phyloP scores from a whole-genome alignment of 2,113 vertebrate genomes.

The Aptenodytes forsteri region DNA sequence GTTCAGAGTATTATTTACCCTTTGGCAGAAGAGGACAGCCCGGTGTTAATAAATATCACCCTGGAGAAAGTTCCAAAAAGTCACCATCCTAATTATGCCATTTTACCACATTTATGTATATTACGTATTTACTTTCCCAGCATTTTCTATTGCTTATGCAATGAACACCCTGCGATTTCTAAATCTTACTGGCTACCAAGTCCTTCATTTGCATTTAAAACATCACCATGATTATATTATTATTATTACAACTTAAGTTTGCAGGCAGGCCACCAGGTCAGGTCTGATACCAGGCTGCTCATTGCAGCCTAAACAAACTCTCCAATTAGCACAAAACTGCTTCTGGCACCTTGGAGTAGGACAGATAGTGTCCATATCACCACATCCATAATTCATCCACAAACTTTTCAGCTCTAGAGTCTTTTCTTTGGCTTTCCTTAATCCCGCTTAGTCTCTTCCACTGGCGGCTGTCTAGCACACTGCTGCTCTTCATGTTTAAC shows the following conservation, averaged over 20 bases:
- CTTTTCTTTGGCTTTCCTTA: not conserved
- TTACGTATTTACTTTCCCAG: not conserved
- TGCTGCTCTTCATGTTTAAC: conserved; percentile 10
- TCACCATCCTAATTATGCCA: not conserved
- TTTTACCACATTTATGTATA: not conserved
- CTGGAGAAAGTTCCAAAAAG: not conserved
- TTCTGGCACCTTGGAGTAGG: not conserved
- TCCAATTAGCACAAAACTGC: not conserved
- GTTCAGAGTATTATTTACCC: not conserved
- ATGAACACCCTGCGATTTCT: not conserved
- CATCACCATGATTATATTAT: not conserved
- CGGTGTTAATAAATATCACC: not conserved
- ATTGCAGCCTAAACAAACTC: not conserved
- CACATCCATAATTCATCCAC: not conserved
- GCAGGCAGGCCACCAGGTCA: not conserved
- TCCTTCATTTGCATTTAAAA: not conserved
- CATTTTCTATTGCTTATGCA: not conserved
- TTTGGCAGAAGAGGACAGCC: not conserved
- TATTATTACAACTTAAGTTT: not conserved
- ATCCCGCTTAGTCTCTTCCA: not conserved
- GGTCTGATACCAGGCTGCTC: not conserved
- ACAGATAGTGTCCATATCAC: not conserved
- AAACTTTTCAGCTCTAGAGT: not conserved
- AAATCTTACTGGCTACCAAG: not conserved
- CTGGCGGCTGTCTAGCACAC: not conserved